A percentile compares a stretch with the other conserved stretches of the same genome.
These are phyloP conservation scores for Mactra quadrangularis DNA, from an alignment of 1,140 invertebrate species.

Conservation along the genomic window DNA sequence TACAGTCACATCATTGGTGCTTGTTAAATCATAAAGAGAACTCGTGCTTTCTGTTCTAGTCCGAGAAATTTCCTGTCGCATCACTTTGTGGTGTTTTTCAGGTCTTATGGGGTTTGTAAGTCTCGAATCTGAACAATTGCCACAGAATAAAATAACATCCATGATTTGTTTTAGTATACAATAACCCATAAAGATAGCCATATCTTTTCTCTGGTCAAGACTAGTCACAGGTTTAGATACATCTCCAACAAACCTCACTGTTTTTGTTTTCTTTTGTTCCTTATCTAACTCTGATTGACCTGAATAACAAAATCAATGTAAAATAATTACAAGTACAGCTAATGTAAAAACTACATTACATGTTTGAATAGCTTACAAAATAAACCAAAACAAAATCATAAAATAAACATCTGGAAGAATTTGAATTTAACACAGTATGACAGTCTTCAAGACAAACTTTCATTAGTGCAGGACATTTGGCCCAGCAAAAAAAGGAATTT, in stretches of 20 bases:
- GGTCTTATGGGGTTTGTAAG: constrained; percentile 71
- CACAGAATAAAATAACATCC: constrained; percentile 78
- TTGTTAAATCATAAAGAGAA: background rate
- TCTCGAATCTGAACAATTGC: constrained; percentile 69
- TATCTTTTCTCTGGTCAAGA: constrained; percentile 77
- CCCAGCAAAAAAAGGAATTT: too few species aligned
- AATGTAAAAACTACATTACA: background rate
- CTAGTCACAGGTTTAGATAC: constrained; percentile 59
- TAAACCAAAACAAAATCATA: background rate
- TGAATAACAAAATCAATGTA: constrained; percentile 1
- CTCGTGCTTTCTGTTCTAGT: too few species aligned
- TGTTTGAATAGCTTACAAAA: background rate
- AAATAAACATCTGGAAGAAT: too few species aligned
- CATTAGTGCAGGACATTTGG: too few species aligned
- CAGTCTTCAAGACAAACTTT: too few species aligned
- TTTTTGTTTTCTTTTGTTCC: constrained; percentile 68
- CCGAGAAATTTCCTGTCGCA: background rate
- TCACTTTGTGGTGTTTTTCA: constrained; percentile 25
- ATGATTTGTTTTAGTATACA: constrained; percentile 81
- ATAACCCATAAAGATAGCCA: constrained; percentile 78
- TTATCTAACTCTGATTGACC: constrained; percentile 21
- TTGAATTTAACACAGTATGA: too few species aligned
- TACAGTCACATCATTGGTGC: background rate
- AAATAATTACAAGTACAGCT: constrained; percentile 9
- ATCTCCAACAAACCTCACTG: constrained; percentile 72